Conservation (phyloP, 1,140 invertebrate genomes). For the Venturia canescens region DNA sequence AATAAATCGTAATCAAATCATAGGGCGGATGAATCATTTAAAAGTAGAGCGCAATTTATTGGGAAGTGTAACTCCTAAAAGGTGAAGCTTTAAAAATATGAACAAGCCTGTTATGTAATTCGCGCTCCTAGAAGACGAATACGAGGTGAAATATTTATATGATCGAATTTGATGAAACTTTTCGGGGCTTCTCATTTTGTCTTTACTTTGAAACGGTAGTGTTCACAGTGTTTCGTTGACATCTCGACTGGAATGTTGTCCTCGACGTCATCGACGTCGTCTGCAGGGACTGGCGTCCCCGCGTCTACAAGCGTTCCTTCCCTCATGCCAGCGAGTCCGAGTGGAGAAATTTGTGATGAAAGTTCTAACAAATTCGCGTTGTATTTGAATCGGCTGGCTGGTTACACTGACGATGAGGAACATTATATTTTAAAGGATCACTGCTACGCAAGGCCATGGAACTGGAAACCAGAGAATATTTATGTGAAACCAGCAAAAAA, state of each 20-base stretch:
- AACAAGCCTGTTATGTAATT: background rate
- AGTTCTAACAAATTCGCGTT: conserved; percentile 67
- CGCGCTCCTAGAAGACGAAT: background rate
- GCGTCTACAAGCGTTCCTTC: background rate
- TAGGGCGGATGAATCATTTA: background rate
- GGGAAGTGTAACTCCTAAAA: background rate
- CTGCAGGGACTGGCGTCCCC: background rate
- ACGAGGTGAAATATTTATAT: background rate
- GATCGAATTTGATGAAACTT: background rate
- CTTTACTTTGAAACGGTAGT: background rate
- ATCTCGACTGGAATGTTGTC: background rate
- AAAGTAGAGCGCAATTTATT: background rate
- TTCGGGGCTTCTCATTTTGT: background rate
- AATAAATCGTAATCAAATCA: background rate
- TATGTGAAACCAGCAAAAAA: conserved; percentile 81
- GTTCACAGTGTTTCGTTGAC: background rate
- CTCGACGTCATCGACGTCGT: conserved; percentile 12
- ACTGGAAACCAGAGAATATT: conserved; percentile 82
- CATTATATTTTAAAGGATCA: conserved; percentile 79
- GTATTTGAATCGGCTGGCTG: conserved; percentile 71
- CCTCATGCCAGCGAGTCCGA: conserved; percentile 16
- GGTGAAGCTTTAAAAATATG: background rate
- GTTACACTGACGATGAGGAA: conserved; percentile 67
- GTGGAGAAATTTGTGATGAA: conserved; percentile 62
- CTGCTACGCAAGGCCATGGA: conserved; percentile 84